Conservation (phyloP, 2,113 vertebrate genomes). For the Stercorarius parasiticus region DNA sequence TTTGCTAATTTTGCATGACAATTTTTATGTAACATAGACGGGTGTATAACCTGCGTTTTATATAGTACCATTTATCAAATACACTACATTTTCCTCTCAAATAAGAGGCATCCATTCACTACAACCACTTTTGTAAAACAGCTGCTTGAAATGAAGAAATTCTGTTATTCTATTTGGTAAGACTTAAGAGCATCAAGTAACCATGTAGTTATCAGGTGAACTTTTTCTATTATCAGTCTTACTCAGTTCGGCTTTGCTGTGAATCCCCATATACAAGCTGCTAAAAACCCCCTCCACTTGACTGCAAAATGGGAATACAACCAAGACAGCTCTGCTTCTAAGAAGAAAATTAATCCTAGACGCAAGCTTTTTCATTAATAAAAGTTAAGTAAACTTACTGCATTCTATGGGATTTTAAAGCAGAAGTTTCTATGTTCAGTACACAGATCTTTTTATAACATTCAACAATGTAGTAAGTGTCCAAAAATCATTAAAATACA, state of each 20-base stretch:
- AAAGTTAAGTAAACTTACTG: background rate
- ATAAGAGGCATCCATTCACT: background rate
- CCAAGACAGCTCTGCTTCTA: background rate
- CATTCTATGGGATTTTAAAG: background rate
- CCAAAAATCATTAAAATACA: background rate
- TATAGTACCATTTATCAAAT: background rate
- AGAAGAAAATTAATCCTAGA: background rate
- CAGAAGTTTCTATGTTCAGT: background rate
- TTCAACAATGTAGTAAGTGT: rapidly evolving
- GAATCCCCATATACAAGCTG: background rate
- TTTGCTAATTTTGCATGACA: background rate
- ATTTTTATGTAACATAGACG: background rate
- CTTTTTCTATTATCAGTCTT: background rate
- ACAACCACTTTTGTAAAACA: background rate
- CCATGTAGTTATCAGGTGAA: background rate
- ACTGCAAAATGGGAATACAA: background rate
- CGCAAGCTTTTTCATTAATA: background rate
- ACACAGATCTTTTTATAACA: background rate
- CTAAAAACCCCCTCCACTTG: background rate
- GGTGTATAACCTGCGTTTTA: background rate
- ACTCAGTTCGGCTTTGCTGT: background rate
- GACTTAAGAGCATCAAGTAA: background rate
- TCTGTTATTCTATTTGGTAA: background rate
- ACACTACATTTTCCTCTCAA: background rate
- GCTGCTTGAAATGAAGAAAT: background rate